Evolutionary conservation across 2,113 vertebrate genomes (phyloP).

Genomic region (Phainopepla nitens): DNA sequence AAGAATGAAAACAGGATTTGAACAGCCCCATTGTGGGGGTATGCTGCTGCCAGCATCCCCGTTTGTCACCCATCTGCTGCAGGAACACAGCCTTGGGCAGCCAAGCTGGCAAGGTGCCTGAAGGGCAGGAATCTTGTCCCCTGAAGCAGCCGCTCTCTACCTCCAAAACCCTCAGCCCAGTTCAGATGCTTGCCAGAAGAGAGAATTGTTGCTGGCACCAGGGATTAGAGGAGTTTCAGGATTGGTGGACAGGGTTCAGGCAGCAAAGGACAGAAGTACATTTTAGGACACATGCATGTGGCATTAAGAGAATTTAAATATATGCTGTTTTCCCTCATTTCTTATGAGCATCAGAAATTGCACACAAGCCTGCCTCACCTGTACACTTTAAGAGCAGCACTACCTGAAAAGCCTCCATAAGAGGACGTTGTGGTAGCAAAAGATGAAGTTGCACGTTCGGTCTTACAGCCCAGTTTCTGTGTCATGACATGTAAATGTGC

Average conservation of each 20-base stretch:
- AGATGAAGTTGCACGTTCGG: background rate
- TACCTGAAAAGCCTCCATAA: background rate
- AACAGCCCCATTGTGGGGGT: background rate
- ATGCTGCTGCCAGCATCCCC: background rate
- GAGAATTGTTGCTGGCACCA: background rate
- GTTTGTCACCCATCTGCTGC: background rate
- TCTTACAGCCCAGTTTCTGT: background rate
- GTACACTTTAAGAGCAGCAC: background rate
- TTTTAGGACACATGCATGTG: background rate
- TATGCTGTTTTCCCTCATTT: background rate
- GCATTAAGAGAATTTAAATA: background rate
- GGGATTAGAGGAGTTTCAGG: background rate
- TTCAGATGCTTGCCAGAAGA: background rate
- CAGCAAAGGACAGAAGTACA: background rate
- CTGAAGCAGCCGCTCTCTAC: background rate
- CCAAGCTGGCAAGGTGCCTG: background rate
- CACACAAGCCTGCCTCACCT: background rate
- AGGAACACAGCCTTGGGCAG: background rate
- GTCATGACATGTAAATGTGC: background rate
- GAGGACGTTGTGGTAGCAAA: background rate
- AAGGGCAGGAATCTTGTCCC: background rate
- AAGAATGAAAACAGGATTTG: background rate
- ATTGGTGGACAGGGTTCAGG: background rate
- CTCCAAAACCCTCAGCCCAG: background rate
- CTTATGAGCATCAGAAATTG: background rate